Conservation (phyloP, 2,888 invertebrate species). For the Saturnia japonica region DNA sequence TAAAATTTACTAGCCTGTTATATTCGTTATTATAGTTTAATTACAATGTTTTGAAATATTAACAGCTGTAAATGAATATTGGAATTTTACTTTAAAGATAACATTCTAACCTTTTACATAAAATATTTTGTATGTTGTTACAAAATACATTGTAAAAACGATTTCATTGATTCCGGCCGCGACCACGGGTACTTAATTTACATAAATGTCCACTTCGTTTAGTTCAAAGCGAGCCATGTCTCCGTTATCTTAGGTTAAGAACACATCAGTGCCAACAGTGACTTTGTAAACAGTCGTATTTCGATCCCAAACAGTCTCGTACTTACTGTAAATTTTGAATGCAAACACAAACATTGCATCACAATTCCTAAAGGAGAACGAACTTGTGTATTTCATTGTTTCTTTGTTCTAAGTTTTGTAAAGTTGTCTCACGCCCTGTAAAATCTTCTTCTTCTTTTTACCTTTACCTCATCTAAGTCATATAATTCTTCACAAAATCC, state of each 20-base stretch:
- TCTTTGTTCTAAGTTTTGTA: neutral
- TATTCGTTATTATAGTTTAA: neutral
- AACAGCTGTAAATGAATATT: neutral
- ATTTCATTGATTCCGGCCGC: conserved; percentile 32
- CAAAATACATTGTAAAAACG: conserved; percentile 15
- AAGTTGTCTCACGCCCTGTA: too few species aligned
- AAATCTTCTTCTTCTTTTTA: too few species aligned
- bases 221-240: conserved; percentile 35
- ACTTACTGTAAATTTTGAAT: neutral
- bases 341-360: neutral
- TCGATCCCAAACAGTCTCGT: conserved; percentile 2
- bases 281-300: conserved; percentile 12
- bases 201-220: conserved; percentile 49
- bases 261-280: conserved; percentile 26
- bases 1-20: too few species aligned
- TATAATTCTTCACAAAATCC: too few species aligned
- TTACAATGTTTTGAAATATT: neutral
- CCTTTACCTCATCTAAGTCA: too few species aligned
- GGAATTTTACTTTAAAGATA: neutral
- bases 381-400: neutral
- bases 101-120: neutral
- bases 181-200: conserved; percentile 34
- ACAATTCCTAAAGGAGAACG: conserved; percentile 6
- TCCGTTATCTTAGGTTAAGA: conserved; percentile 35
- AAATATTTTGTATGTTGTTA: conserved; percentile 6